phyloP scores from a whole-genome alignment of 1,140 invertebrate species.

The Steinernema khuongi region DNA sequence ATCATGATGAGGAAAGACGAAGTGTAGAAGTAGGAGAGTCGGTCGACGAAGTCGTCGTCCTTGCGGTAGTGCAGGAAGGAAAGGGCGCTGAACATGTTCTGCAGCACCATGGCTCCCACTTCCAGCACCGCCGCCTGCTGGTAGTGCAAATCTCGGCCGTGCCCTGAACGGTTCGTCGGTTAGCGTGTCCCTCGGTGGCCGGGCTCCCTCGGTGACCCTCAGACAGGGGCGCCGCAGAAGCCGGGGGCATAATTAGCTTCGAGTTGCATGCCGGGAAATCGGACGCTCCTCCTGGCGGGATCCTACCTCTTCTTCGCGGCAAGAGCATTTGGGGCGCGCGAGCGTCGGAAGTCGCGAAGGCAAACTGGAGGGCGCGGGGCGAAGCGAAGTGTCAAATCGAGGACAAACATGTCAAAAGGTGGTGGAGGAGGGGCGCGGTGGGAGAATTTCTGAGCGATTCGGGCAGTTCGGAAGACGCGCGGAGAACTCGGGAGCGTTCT shows the following conservation, averaged over 20 bases:
- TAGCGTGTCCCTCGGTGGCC: background rate
- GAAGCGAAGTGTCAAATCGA: constrained; percentile 10
- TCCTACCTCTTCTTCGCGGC: constrained; percentile 3
- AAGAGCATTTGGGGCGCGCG: constrained; percentile 14
- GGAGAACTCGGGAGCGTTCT: background rate
- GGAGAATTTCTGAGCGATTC: background rate
- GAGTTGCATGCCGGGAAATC: constrained; percentile 1
- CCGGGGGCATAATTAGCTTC: background rate
- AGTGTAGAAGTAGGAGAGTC: constrained; percentile 64
- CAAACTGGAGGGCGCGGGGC: background rate
- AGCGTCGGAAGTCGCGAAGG: background rate
- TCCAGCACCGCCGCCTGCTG: constrained; percentile 56
- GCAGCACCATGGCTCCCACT: constrained; percentile 58
- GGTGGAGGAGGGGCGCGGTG: background rate
- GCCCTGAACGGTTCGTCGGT: constrained; percentile 42
- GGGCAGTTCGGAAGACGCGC: background rate
- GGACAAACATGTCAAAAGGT: constrained; percentile 13
- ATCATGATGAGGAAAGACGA: constrained; percentile 64
- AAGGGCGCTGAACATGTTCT: constrained; percentile 58
- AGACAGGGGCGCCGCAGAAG: background rate
- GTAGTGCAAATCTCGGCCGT: constrained; percentile 54
- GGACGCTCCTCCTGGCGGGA: background rate
- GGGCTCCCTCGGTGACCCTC: background rate
- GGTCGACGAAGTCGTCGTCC: constrained; percentile 64
- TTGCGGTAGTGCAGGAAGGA: constrained; percentile 58